These are phyloP conservation scores for Acanthosepion pharaonis DNA, from an alignment of 2,888 invertebrate genomes.

Conservation along the genomic window DNA sequence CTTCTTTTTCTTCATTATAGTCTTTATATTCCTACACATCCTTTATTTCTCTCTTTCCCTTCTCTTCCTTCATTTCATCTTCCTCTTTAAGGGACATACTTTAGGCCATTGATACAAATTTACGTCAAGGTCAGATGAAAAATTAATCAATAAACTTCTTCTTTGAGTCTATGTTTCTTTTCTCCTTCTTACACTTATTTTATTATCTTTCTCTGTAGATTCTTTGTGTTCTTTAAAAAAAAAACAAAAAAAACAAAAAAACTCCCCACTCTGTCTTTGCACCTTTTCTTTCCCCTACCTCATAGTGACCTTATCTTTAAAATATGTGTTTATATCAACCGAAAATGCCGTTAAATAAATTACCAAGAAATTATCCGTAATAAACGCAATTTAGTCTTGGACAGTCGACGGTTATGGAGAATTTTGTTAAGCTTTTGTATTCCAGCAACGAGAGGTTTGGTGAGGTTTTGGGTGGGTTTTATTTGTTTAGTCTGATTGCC, in stretches of 20 bases:
- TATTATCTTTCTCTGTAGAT: neutral
- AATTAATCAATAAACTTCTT: too few species aligned
- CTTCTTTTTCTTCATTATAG: too few species aligned
- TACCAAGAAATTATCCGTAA: conserved; percentile 1
- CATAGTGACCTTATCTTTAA: neutral
- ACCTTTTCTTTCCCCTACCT: too few species aligned
- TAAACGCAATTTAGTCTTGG: neutral
- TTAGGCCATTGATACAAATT: too few species aligned
- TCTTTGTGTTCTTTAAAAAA: neutral
- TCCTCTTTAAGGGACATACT: neutral
- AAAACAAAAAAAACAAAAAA: too few species aligned
- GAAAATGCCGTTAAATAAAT: neutral
- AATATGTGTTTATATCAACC: neutral
- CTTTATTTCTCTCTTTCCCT: too few species aligned
- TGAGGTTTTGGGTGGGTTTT: neutral
- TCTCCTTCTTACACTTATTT: neutral
- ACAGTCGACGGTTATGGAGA: too few species aligned
- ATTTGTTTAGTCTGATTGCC: conserved; percentile 33
- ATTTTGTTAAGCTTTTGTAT: too few species aligned
- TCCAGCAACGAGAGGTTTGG: too few species aligned
- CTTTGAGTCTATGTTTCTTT: neutral
- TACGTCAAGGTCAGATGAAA: too few species aligned
- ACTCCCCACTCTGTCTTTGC: too few species aligned
- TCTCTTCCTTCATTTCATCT: neutral
- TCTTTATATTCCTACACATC: too few species aligned